Evolutionary conservation across 1,140 invertebrate species (phyloP).

Genomic region (Babylonia areolata): DNA sequence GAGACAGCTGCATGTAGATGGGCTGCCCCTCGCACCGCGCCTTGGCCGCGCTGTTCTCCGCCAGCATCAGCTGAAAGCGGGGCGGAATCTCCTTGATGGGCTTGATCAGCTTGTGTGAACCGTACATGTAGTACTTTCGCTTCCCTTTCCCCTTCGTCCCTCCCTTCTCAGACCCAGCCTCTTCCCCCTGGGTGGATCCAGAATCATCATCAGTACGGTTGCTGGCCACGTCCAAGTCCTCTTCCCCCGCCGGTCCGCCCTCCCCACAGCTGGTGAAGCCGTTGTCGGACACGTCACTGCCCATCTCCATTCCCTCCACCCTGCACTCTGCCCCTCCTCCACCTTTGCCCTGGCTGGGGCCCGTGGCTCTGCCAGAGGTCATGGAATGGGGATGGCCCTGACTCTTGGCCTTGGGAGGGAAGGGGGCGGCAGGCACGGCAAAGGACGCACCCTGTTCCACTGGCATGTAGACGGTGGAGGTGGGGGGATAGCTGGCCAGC

Average conservation of each 20-base stretch:
- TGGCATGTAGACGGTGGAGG: constrained; percentile 12
- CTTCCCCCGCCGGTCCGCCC: constrained; percentile 38
- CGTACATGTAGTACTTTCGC: constrained; percentile 71
- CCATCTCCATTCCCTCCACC: constrained; percentile 39
- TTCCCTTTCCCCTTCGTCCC: constrained; percentile 52
- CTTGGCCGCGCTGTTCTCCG: constrained; percentile 65
- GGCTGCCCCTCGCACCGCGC: constrained; percentile 69
- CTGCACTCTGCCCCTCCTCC: constrained; percentile 14
- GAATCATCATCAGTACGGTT: constrained; percentile 33
- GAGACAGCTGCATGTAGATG: constrained; percentile 63
- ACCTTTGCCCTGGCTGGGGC: neutral
- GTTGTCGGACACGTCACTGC: constrained; percentile 44
- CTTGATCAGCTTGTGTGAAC: constrained; percentile 68
- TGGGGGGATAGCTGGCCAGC: neutral
- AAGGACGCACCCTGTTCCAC: constrained; percentile 35
- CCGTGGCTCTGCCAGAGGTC: neutral
- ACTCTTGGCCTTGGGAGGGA: constrained; percentile 1
- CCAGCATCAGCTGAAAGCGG: constrained; percentile 66
- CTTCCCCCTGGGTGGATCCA: constrained; percentile 32
- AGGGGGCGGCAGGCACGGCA: neutral
- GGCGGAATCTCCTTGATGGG: constrained; percentile 73
- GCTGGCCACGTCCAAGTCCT: constrained; percentile 43
- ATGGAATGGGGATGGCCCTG: neutral
- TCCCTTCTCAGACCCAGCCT: neutral
- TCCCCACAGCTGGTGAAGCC: constrained; percentile 45